phyloP scores from a whole-genome alignment of 2,113 vertebrate species.

The Oryzias melastigma region DNA sequence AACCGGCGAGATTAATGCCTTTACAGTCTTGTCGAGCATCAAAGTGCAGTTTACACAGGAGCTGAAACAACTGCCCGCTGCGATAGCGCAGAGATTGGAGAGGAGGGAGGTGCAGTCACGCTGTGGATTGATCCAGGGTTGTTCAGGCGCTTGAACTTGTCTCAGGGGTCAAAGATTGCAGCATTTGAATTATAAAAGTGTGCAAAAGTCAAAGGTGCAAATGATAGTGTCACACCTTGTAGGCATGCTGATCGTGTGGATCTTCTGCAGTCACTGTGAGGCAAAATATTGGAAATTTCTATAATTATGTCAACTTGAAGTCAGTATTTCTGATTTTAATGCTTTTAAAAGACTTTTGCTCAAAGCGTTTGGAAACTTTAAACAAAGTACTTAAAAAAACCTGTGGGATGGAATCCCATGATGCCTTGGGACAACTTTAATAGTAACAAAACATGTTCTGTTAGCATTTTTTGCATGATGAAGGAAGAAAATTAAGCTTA shows the following conservation, averaged over 20 bases:
- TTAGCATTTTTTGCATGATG: too few species aligned
- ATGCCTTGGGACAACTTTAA: too few species aligned
- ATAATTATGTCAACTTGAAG: too few species aligned
- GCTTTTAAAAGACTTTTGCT: too few species aligned
- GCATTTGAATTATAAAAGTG: constrained; percentile 27
- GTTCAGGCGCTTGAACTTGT: background rate
- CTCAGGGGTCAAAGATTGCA: constrained; percentile 39
- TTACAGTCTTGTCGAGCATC: constrained; percentile 48
- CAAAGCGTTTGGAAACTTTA: too few species aligned
- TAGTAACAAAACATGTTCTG: too few species aligned
- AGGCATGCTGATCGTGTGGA: background rate
- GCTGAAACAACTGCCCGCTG: background rate
- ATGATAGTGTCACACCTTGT: constrained; percentile 5
- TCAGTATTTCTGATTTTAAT: too few species aligned
- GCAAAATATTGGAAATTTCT: background rate
- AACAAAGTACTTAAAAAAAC: too few species aligned
- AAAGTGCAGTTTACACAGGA: constrained; percentile 35
- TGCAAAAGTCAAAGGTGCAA: constrained; percentile 64
- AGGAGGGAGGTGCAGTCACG: constrained; percentile 14
- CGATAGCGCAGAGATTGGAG: constrained; percentile 1
- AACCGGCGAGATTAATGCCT: constrained; percentile 24
- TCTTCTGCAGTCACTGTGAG: background rate
- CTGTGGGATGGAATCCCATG: too few species aligned
- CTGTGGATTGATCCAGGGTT: background rate
- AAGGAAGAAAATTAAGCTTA: too few species aligned